These are phyloP conservation scores for Smithornis capensis DNA, from an alignment of 2,113 vertebrate species.

Conservation along the genomic window DNA sequence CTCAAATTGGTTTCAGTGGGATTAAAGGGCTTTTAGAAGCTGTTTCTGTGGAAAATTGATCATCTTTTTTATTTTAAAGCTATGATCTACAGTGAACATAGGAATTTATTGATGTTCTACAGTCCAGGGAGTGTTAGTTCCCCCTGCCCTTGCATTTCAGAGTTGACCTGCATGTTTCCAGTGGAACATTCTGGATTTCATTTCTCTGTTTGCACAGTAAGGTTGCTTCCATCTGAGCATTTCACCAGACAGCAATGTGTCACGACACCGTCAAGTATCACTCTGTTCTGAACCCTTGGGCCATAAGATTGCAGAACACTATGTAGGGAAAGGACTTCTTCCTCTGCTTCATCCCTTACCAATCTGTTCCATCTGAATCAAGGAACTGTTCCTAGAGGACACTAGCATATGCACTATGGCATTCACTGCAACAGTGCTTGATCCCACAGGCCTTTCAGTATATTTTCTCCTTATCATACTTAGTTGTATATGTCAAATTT, in stretches of 20 bases:
- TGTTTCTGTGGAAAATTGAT: background rate
- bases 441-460: background rate
- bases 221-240: background rate
- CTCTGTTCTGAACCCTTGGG: background rate
- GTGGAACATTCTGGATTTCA: background rate
- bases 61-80: background rate
- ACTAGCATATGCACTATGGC: background rate
- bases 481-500: background rate
- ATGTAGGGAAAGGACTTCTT: background rate
- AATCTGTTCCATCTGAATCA: background rate
- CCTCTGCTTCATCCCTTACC: background rate
- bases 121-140: background rate
- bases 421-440: background rate
- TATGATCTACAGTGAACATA: background rate
- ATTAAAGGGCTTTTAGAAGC: background rate
- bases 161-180: background rate
- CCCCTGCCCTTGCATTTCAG: background rate
- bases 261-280: background rate
- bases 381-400: background rate
- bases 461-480: background rate
- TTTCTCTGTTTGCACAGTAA: background rate
- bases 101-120: background rate
- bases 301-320: background rate
- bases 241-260: background rate
- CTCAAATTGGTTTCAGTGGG: background rate